Evolutionary conservation across 2,888 invertebrate genomes (phyloP).

Genomic region (Pristionchus japonicus): DNA sequence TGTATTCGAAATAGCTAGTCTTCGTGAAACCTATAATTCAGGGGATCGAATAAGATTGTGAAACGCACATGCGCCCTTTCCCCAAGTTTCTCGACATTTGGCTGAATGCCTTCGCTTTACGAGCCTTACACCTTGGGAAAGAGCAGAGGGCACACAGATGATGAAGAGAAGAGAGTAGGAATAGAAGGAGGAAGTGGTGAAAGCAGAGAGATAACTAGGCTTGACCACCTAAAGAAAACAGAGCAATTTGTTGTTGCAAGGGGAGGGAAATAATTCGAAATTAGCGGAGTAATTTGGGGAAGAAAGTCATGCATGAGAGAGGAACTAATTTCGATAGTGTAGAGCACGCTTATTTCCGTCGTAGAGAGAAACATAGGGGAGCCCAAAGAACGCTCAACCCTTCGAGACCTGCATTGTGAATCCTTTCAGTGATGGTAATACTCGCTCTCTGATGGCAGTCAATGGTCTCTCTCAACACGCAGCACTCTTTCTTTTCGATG

Average conservation of each 20-base stretch:
- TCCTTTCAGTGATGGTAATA: background rate
- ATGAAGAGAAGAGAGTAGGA: background rate
- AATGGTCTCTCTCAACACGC: conserved; percentile 27
- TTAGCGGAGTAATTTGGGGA: background rate
- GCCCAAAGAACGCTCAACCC: no score
- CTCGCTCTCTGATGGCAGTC: background rate
- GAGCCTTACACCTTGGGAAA: conserved; percentile 31
- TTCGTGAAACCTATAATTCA: background rate
- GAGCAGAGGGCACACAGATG: background rate
- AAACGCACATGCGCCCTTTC: background rate
- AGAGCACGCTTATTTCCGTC: background rate
- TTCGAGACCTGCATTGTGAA: background rate
- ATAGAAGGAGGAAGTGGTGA: background rate
- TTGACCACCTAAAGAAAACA: background rate
- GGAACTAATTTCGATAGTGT: background rate
- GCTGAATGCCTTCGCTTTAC: background rate
- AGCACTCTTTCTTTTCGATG: conserved; percentile 20
- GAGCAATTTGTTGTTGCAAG: background rate
- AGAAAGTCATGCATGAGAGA: background rate
- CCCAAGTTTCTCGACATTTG: background rate
- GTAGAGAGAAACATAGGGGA: no score
- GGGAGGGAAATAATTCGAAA: background rate
- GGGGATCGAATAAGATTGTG: background rate
- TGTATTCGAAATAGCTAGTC: background rate
- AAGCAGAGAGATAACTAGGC: background rate